Conservation (phyloP, 2,888 invertebrate species). For the Callosobruchus maculatus region DNA sequence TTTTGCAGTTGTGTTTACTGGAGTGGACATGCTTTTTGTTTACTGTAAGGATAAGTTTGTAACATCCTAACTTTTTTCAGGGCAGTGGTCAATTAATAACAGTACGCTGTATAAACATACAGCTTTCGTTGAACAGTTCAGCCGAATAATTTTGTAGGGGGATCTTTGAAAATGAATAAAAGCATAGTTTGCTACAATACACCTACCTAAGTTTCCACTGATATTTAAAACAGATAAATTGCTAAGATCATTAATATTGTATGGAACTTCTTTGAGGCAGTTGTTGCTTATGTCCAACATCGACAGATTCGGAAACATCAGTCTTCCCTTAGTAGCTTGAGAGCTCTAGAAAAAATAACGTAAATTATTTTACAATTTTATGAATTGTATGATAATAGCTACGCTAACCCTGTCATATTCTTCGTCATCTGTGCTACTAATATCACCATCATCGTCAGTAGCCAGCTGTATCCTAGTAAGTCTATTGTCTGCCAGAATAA, state of each 20-base stretch:
- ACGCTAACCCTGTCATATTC: slow-evolving; percentile 59
- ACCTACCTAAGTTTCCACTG: slow-evolving; percentile 71
- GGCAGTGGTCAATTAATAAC: no score
- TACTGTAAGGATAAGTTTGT: no score
- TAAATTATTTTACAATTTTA: no score
- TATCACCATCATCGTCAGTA: slow-evolving; percentile 74
- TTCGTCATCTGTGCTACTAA: slow-evolving; percentile 56
- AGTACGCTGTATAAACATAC: no score
- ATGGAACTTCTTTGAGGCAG: slow-evolving; percentile 71
- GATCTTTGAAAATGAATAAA: no score
- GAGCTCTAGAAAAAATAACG: slow-evolving; percentile 42
- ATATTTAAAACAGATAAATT: slow-evolving; percentile 93
- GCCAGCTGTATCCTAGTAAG: slow-evolving; percentile 76
- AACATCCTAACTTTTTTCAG: no score
- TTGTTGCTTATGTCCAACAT: slow-evolving; percentile 95
- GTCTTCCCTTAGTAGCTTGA: slow-evolving; percentile 59
- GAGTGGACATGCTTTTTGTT: no score
- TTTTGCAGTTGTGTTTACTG: no score
- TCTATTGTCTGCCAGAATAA: slow-evolving; percentile 84
- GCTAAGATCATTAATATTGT: slow-evolving; percentile 77
- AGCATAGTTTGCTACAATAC: neutral
- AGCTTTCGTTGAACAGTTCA: no score
- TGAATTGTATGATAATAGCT: no score
- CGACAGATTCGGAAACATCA: slow-evolving; percentile 90
- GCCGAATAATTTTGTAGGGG: no score